Conservation (phyloP, 2,888 invertebrate genomes). For the Endotricha flammealis region DNA sequence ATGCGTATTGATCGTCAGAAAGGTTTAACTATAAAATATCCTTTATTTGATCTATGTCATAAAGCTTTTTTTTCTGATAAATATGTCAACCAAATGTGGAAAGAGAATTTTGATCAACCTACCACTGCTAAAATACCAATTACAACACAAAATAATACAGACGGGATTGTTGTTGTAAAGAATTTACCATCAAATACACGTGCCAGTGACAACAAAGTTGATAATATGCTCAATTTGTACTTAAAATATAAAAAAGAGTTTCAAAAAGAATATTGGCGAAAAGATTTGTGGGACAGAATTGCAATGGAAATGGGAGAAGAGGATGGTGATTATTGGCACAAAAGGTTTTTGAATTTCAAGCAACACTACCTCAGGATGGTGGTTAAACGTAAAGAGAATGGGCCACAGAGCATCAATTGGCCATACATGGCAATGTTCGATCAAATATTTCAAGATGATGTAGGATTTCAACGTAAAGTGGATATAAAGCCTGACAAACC, state of each 20-base stretch:
- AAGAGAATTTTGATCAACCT: constrained; percentile 15
- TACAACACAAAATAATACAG: constrained; percentile 11
- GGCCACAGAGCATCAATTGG: constrained; percentile 46
- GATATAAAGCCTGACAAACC: constrained; percentile 15
- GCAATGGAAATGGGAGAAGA: constrained; percentile 54
- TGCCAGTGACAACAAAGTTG: constrained; percentile 44
- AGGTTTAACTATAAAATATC: constrained; percentile 43
- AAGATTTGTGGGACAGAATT: constrained; percentile 58
- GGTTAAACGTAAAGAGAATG: constrained; percentile 38
- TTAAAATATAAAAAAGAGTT: constrained; percentile 48
- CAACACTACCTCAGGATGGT: constrained; percentile 59
- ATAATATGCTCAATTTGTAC: constrained; percentile 52
- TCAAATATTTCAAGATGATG: constrained; percentile 53
- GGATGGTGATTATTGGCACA: constrained; percentile 62
- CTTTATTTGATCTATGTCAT: constrained; percentile 47
- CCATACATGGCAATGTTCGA: constrained; percentile 59
- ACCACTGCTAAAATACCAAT: constrained; percentile 21
- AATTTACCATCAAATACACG: constrained; percentile 27
- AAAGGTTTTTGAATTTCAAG: constrained; percentile 60
- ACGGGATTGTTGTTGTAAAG: constrained; percentile 35
- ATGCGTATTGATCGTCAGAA: constrained; percentile 35
- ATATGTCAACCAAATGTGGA: constrained; percentile 15
- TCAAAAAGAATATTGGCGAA: constrained; percentile 42
- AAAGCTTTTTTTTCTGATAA: constrained; percentile 55
- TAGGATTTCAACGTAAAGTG: constrained; percentile 48